These are phyloP conservation scores for Lepidotrigona ventralis DNA, from an alignment of 1,140 invertebrate genomes.

Conservation along the genomic window DNA sequence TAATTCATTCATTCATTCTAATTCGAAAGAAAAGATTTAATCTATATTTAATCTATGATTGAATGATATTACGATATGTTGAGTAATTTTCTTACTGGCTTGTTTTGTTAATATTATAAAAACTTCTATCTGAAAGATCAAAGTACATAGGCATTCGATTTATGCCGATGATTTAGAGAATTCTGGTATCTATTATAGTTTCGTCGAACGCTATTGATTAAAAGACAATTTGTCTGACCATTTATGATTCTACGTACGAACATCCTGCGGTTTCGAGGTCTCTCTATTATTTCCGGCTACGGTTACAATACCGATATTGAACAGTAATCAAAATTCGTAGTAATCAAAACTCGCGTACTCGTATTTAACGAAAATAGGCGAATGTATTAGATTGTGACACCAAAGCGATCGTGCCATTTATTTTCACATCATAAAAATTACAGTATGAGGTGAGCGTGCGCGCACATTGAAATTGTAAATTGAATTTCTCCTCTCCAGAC, in stretches of 20 bases:
- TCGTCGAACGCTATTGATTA: slow-evolving; percentile 20
- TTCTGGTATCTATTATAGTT: slow-evolving; percentile 29
- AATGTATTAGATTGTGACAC: slow-evolving; percentile 1
- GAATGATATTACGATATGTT: background rate
- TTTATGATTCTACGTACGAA: background rate
- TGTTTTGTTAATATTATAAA: background rate
- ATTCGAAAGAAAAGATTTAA: background rate
- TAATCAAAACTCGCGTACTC: slow-evolving; percentile 7
- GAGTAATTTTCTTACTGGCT: background rate
- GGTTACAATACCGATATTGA: slow-evolving; percentile 34
- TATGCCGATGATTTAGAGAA: slow-evolving; percentile 17
- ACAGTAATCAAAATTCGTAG: slow-evolving; percentile 29
- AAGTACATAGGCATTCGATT: background rate
- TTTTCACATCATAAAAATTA: background rate
- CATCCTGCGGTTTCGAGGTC: slow-evolving; percentile 14
- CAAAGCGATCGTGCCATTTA: background rate
- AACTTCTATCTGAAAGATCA: background rate
- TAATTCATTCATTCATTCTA: no score
- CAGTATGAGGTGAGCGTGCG: no score
- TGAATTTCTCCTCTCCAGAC: background rate
- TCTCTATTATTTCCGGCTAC: slow-evolving; percentile 28
- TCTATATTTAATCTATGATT: background rate
- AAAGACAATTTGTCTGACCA: slow-evolving; percentile 21
- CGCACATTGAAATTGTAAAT: background rate
- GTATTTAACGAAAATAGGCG: background rate